phyloP scores from a whole-genome alignment of 2,888 invertebrate species.

The Miltochrista miniata region DNA sequence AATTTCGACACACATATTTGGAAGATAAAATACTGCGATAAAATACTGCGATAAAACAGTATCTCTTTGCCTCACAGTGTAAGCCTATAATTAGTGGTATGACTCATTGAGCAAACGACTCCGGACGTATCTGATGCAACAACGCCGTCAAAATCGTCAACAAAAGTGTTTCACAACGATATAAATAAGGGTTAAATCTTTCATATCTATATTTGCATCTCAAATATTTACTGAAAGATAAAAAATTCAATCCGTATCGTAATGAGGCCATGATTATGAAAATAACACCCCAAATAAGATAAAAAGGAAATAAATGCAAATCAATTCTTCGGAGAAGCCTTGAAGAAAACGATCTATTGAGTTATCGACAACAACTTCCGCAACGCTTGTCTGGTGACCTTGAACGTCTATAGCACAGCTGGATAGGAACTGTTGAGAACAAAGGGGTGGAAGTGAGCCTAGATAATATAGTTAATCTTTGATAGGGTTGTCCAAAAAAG shows the following conservation, averaged over 20 bases:
- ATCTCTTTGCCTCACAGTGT: too few relatives aligned
- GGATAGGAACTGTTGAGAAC: too few relatives aligned
- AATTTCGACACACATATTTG: neutral
- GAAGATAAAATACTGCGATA: too few relatives aligned
- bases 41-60: neutral
- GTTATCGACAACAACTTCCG: too few relatives aligned
- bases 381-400: too few relatives aligned
- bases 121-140: constrained; percentile 31
- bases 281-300: neutral
- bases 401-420: too few relatives aligned
- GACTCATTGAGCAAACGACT: constrained; percentile 1
- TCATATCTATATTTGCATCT: neutral
- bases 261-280: neutral
- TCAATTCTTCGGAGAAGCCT: neutral
- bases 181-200: neutral
- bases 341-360: too few relatives aligned
- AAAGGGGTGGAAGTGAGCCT: too few relatives aligned
- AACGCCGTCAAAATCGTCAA: constrained; percentile 15
- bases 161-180: constrained; percentile 3
- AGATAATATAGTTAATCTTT: too few relatives aligned
- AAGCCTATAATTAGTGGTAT: neutral
- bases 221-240: neutral
- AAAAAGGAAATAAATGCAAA: neutral
- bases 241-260: neutral
- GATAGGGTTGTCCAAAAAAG: too few relatives aligned